Evolutionary conservation across 2,113 vertebrate genomes (phyloP).

Genomic region (Ageneiosus marmoratus): DNA sequence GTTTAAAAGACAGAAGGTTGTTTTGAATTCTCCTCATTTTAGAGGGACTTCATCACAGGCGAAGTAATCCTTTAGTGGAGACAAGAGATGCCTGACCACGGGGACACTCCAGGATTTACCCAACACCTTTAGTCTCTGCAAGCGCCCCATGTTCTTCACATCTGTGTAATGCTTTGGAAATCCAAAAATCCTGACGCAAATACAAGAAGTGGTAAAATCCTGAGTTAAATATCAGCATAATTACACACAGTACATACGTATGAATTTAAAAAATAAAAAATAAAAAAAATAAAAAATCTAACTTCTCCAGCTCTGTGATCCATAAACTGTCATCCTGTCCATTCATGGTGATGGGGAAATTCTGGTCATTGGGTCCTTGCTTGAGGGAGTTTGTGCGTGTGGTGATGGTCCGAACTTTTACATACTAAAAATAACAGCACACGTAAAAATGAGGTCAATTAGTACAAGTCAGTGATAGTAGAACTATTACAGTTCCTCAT

Average conservation of each 20-base stretch:
- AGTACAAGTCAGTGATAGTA: neutral
- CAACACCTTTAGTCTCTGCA: constrained; percentile 86
- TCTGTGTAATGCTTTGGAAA: constrained; percentile 93
- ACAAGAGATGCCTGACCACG: constrained; percentile 89
- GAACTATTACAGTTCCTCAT: neutral
- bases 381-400: constrained; percentile 82
- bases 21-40: neutral
- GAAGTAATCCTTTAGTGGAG: constrained; percentile 95
- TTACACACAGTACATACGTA: neutral
- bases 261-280: neutral
- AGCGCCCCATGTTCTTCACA: constrained; percentile 78
- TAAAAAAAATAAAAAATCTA: neutral
- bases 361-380: constrained; percentile 73
- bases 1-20: neutral
- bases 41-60: constrained; percentile 80
- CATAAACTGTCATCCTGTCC: constrained; percentile 82
- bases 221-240: neutral
- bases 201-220: neutral
- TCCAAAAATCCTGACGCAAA: constrained; percentile 83
- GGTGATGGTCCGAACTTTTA: constrained; percentile 85
- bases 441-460: neutral
- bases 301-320: constrained; percentile 86
- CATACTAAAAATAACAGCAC: constrained; percentile 70
- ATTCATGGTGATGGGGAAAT: constrained; percentile 78
- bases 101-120: constrained; percentile 90